phyloP scores from a whole-genome alignment of 2,797 vertebrate species.

The Brachymystax lenok region DNA sequence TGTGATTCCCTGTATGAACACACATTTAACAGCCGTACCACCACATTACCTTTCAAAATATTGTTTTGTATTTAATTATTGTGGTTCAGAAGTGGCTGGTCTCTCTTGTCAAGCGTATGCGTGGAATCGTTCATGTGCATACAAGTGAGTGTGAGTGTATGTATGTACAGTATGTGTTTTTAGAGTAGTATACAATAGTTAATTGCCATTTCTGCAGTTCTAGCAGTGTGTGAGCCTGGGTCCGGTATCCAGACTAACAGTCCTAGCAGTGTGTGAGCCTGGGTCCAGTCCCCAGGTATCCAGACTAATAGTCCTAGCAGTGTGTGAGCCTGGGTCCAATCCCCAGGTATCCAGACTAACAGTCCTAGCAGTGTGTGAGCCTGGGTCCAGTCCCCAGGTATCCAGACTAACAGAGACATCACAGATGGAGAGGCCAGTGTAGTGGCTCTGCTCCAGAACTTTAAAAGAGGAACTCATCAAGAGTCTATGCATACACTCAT shows the following conservation, averaged over 20 bases:
- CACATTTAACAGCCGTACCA: background rate
- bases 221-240: conserved; percentile 28
- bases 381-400: no score
- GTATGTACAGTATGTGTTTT: background rate
- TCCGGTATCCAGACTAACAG: no score
- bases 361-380: no score
- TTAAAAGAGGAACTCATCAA: conserved; percentile 55
- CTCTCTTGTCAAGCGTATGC: background rate
- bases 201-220: conserved; percentile 51
- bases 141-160: background rate
- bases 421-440: conserved; percentile 43
- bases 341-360: no score
- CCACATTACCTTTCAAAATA: background rate
- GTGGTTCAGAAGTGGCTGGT: background rate
- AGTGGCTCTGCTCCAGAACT: conserved; percentile 36
- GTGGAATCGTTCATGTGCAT: no score
- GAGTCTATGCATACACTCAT: conserved; percentile 52
- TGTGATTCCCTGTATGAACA: background rate
- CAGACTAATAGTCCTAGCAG: no score
- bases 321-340: no score
- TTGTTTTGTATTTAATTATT: background rate
- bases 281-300: no score
- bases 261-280: no score
- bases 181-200: conserved; percentile 35
- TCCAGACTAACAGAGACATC: conserved; percentile 50